Evolutionary conservation across 2,113 vertebrate species (phyloP).

Genomic region (Eubucco bourcierii): DNA sequence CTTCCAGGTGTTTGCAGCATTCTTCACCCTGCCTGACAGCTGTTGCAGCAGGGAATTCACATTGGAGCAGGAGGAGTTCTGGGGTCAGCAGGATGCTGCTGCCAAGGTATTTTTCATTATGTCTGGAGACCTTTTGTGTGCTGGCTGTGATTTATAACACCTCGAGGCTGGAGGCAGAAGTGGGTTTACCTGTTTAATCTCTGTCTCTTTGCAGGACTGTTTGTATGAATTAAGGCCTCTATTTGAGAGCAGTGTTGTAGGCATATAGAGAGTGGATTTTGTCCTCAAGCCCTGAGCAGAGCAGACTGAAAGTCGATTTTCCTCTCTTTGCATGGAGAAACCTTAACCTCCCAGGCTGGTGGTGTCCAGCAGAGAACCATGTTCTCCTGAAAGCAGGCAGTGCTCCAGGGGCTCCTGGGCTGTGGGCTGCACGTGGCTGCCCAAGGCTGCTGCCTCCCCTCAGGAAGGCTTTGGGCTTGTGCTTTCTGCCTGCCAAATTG

Average conservation of each 20-base stretch:
- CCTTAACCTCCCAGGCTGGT: background rate
- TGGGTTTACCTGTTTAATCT: background rate
- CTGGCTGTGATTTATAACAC: background rate
- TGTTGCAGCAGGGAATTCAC: background rate
- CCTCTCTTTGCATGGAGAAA: background rate
- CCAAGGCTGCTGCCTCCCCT: fast-evolving
- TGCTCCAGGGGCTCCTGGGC: background rate
- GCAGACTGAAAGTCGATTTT: background rate
- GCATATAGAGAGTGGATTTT: background rate
- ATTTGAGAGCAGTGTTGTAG: background rate
- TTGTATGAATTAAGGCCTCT: background rate
- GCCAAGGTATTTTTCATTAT: background rate
- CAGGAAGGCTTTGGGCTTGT: background rate
- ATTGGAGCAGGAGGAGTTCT: background rate
- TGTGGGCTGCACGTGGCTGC: fast-evolving
- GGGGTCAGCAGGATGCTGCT: background rate
- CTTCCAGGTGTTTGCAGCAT: background rate
- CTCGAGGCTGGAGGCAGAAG: background rate
- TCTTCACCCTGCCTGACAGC: background rate
- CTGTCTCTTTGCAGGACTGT: background rate
- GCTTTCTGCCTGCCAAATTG: background rate
- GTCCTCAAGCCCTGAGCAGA: background rate
- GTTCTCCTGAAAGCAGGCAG: background rate
- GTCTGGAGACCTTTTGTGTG: background rate
- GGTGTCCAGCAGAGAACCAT: background rate